Evolutionary conservation across 2,797 vertebrate species (phyloP), one percentile per base, ranked within the genome.

Genomic region (Leptatherina wallacei): DNA sequence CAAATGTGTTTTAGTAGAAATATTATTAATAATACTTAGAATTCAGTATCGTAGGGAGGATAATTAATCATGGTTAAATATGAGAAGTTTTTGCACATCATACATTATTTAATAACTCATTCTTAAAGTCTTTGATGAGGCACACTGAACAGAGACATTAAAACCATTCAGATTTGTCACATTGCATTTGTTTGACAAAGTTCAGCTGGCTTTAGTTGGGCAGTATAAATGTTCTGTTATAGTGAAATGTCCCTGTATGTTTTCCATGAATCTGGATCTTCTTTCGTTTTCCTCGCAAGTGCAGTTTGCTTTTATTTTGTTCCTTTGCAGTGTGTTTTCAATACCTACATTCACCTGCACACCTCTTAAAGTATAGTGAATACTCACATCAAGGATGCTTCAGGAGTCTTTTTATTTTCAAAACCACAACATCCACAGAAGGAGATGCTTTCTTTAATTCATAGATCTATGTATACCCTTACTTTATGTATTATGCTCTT

Each of bases 401-500:
- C 44, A 52, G 38, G 36, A 52, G 30, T 30, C 33, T 38, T 71
- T 18, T 18, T 51, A 2, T 38, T 61, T 71, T 69, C n/a, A 52
- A 30, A 70, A 61, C 59, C 22, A 67, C 71, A 74, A 12, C 38
- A 10, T 32, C 63, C 38, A 40, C 64, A 42, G 76, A 67, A 67
- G 38, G 68, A 66, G 52, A 27, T 32, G 61, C 52, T 72, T 73
- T 56, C 24, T 52, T 57, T 63, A 30, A 59, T 49, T 40, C 55
- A n/a, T 35, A 49, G 20, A 35, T 65, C 9, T n/a, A 52, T 38
- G 60, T 77, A 68, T 73, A 71, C 54, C 59, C 69, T 54, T 59
- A 73, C 70, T 69, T 42, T 74, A 68, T 73, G 63, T 77, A 86
- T 85, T 84, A 67, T 84, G 18, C 69, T 77, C 56, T 65, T 69